These are phyloP conservation scores for Allophyes oxyacanthae DNA, from an alignment of 2,888 invertebrate genomes.

Conservation along the genomic window DNA sequence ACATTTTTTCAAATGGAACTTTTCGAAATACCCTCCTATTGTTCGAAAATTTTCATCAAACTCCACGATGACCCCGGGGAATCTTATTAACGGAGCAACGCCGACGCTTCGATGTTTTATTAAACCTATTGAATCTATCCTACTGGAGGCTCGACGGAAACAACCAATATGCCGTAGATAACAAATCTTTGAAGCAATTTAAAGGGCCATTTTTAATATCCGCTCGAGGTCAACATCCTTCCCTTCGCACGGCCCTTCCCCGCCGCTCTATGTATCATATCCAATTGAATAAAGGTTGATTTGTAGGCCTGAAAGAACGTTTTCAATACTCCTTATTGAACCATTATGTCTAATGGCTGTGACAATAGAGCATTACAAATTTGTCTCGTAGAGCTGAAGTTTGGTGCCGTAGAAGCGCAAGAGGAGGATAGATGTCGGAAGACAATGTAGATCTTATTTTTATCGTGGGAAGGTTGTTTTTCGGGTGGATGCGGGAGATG, in stretches of 20 bases:
- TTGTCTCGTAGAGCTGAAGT: constrained; percentile 72
- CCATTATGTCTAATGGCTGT: constrained; percentile 84
- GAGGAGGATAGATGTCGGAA: constrained; percentile 44
- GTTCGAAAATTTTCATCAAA: constrained; percentile 71
- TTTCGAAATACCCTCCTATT: constrained; percentile 63
- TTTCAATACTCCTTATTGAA: constrained; percentile 86
- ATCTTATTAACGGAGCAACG: constrained; percentile 73
- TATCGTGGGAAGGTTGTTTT: constrained; percentile 67
- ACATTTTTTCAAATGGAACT: constrained; percentile 72
- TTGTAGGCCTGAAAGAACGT: constrained; percentile 81
- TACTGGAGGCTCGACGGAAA: constrained; percentile 72
- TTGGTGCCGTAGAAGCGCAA: constrained; percentile 58
- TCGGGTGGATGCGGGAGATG: constrained; percentile 60
- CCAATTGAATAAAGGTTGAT: constrained; percentile 82
- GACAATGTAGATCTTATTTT: constrained; percentile 72
- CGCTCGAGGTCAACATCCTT: constrained; percentile 81
- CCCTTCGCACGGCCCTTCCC: constrained; percentile 73
- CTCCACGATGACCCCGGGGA: constrained; percentile 64
- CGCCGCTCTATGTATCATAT: constrained; percentile 68
- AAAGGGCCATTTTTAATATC: constrained; percentile 85
- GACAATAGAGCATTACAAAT: constrained; percentile 87
- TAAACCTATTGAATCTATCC: constrained; percentile 64
- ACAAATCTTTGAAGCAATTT: constrained; percentile 80
- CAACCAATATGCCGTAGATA: constrained; percentile 77
- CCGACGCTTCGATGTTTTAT: constrained; percentile 54